Evolutionary conservation across 1,140 invertebrate species (phyloP), one percentile per base, ranked within the genome.

Genomic region (Daktulosphaira vitifoliae): DNA sequence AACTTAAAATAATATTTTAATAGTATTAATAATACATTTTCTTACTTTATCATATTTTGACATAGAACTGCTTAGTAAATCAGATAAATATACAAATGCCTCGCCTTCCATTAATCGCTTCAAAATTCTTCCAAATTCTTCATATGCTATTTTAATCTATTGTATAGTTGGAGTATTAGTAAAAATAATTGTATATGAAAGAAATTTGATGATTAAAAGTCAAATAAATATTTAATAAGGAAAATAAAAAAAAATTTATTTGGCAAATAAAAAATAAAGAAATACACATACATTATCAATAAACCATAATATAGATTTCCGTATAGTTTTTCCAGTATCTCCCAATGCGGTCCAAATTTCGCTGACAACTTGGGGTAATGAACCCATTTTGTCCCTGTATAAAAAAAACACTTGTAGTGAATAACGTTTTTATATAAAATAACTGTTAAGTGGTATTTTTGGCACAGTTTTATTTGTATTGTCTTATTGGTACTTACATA

Each of bases 261-360:
- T n/a, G n/a, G n/a, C n/a, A n/a, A n/a, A n/a, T n/a, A n/a, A n/a
- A n/a, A n/a, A n/a, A n/a, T n/a, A n/a, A n/a, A n/a, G n/a, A n/a
- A n/a, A n/a, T n/a, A n/a, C n/a, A n/a, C 69, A 72, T 72, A 78
- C 77, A 2, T 82, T 82, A 59, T 89, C 84, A 0, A 89, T 82
- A 0, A 88, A 78, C 82, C 84, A 89, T 0, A 83, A 75, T 2
- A 90, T 77, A 54, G 85, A 87, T 65, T 87, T 81, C 20, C 86
- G 80, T 2, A 90, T 81, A 0, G 85, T 86, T 69, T 86, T 78
- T 7, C 86, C 86, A 0, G 87, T 89, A 38, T 88, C 86, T 1
- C 88, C 87, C 85, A 90, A 87, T 68, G 87, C 82, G 46, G 86
- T 84, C 84, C 85, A 88, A 68, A 90, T 81, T 72, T 90, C 88